A percentile compares a stretch with the other conserved stretches of the same genome.
These are phyloP conservation scores for Aphelinus certus DNA, from an alignment of 1,140 invertebrate genomes.

Conservation along the genomic window DNA sequence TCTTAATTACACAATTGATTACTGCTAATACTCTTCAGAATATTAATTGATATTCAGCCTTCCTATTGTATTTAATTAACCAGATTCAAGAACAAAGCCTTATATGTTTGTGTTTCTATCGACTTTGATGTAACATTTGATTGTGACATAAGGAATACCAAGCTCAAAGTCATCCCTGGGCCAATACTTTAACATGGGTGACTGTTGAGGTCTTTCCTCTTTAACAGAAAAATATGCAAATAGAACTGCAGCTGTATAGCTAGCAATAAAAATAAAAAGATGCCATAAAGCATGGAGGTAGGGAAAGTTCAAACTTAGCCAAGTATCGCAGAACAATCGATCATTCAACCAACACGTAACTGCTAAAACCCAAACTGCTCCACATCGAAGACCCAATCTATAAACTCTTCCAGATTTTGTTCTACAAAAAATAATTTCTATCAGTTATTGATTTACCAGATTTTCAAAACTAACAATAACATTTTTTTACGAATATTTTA, in stretches of 20 bases:
- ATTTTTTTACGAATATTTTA: not conserved
- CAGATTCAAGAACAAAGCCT: slow-evolving; percentile 15
- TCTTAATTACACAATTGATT: slow-evolving; percentile 23
- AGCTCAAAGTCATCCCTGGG: slow-evolving; percentile 78
- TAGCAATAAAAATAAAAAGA: slow-evolving; percentile 80
- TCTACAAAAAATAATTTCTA: slow-evolving; percentile 59
- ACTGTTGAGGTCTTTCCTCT: slow-evolving; percentile 75
- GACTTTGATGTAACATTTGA: slow-evolving; percentile 69
- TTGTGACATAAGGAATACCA: slow-evolving; percentile 77
- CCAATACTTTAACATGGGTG: slow-evolving; percentile 78
- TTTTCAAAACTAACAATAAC: not conserved
- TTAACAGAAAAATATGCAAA: slow-evolving; percentile 82
- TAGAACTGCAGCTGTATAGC: slow-evolving; percentile 78
- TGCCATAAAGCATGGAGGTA: slow-evolving; percentile 86
- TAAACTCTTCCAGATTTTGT: slow-evolving; percentile 73
- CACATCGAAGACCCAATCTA: slow-evolving; percentile 73
- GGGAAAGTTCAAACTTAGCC: slow-evolving; percentile 78
- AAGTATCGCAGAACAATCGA: slow-evolving; percentile 80
- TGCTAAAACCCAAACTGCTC: slow-evolving; percentile 74
- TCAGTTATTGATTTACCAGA: not conserved
- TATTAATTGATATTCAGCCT: slow-evolving; percentile 25
- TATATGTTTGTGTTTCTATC: slow-evolving; percentile 66
- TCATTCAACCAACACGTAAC: slow-evolving; percentile 82
- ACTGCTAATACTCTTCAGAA: slow-evolving; percentile 32
- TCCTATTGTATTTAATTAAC: slow-evolving; percentile 11